Base-by-base conservation (phyloP, 30 jellyfish, hydroid and myxozoan genomes). In the Cassiopea andromeda region DNA sequence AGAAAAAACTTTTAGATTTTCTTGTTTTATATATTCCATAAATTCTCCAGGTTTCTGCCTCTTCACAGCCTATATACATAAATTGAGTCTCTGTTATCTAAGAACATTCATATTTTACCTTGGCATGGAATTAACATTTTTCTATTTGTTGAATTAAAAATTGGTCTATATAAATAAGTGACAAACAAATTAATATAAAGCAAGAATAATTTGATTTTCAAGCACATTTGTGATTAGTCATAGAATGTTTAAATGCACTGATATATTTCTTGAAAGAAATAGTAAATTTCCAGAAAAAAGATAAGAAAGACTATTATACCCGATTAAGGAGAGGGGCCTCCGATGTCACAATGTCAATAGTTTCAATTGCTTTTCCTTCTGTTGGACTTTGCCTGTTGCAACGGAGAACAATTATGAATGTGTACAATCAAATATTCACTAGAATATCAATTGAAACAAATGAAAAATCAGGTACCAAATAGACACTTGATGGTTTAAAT, bases 31-130 rank as follows among this genome's bases (percentile, higher is more conserved):
- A 76, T 18, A 87, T 17, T 87, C 81, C 7, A 87, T 69, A 60
- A 87, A 87, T 43, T 79, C 89, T 4, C 75, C 69, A 1, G 77
- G 38, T 48, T 68, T 78, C 58, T 68, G 87, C 74, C 68, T 87
- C 46, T 73, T 87, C 86, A 77, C 70, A 46, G 57, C 84, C 91
- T 83, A 44, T 18, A 83, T 48, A 46, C 1, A 2, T 7, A 77
- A 0, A 12, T 47, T 54, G 12, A 54, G 10, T 54, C 0, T 54
- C 64, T 27, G 0, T 27, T 27, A 27, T 27, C 38, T 27, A 27
- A 27, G 38, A 27, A 27, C 38, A 27, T 27, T 27, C 38, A 27
- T 27, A 27, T 27, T 27, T 27, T 27, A 27, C 38, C 38, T 27
- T 27, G 38, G 38, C 38, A 27, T 27, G 38, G 38, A 27, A 27